Evolutionary conservation across 2,888 invertebrate genomes (phyloP), one percentile per base, ranked within the genome.

Genomic region (Laothoe populi): DNA sequence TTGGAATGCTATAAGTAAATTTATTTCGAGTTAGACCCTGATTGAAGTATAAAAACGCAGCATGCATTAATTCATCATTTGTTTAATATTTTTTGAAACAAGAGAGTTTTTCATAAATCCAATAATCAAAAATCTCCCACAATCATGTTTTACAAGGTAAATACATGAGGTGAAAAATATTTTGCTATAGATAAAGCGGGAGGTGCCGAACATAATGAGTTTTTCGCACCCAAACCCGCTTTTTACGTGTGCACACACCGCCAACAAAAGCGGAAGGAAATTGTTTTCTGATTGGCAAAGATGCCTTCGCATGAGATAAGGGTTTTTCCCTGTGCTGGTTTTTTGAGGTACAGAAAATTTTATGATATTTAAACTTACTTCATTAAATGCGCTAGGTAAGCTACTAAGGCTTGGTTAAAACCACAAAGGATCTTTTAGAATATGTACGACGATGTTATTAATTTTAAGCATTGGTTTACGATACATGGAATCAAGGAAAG

Each of bases 241-340:
- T 60, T 48, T 60, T 49, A 48, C 60, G 60, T 49, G 60, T 48
- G 40, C 60, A 49, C 48, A 53, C 48, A 49, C 16, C 57, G 21
- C 31, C 19, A 19, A 31, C 31, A 57, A 53, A 26, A 45, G 53
- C 57, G 44, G 44, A 63, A 72, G 71, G 70, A 75, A 80, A 77
- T 80, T 73, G 74, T 72, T 77, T 77, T 75, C 72, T 77, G 79
- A 78, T 80, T 77, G 74, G 67, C 66, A 65, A 66, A 74, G 66
- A 70, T 67, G 68, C 67, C 65, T 68, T 71, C 58, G 60, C 45
- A 24, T 24, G 58, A 42, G 42, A 42, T 42, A 58, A 42, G 42
- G 24, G 42, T 42, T 42, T 58, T 53, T 11, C 4, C 53, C 35
- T 21, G 19, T 16, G 31, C 24, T 26, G 49, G 53, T 19, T 26